Evolutionary conservation across 2,797 vertebrate species (phyloP), one percentile per base, ranked within the genome.

Genomic region (Toxotes lorentzi): DNA sequence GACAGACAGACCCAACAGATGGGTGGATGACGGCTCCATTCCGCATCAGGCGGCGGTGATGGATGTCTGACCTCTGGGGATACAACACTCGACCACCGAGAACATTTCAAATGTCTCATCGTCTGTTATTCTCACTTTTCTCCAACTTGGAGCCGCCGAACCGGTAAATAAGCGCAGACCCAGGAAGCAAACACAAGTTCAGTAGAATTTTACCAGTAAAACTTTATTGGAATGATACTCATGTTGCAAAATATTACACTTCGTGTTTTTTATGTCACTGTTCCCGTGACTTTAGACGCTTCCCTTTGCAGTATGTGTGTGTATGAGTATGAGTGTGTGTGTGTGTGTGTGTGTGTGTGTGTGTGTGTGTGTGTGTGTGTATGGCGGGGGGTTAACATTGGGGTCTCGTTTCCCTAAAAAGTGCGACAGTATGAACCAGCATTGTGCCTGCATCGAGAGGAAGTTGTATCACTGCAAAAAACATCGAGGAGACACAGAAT

Each of bases 181-280:
- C 73, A 82, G 35, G 59, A 59, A 78, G 7, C 41, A 62, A 59
- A 45, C 47, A 17, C 53, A 51, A 17, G 35, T 60, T 73, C 77
- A 62, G 69, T 35, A 66, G 69, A 93, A 93, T 94, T 93, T 91
- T 92, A 93, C 91, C 93, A 94, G 92, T 94, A 94, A 95, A 94
- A 95, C 93, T 95, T 94, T 95, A 95, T 95, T 95, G 93, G 93
- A 95, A 95, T 94, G 94, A 95, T 92, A 91, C 85, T 93, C 87
- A 93, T 91, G 92, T 94, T 94, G 93, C 90, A 94, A 95, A 94
- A 95, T 94, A 94, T 94, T 92, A 93, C 93, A 94, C 90, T 88
- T 90, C 50, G 82, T 89, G 84, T 91, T 86, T 86, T 83, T 78
- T 2, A 77, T 82, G 89, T 91, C 88, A 89, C 84, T 86, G 59